These are phyloP conservation scores for Dusona sp. DNA, from an alignment of 2,888 invertebrate species.

Conservation along the genomic window DNA sequence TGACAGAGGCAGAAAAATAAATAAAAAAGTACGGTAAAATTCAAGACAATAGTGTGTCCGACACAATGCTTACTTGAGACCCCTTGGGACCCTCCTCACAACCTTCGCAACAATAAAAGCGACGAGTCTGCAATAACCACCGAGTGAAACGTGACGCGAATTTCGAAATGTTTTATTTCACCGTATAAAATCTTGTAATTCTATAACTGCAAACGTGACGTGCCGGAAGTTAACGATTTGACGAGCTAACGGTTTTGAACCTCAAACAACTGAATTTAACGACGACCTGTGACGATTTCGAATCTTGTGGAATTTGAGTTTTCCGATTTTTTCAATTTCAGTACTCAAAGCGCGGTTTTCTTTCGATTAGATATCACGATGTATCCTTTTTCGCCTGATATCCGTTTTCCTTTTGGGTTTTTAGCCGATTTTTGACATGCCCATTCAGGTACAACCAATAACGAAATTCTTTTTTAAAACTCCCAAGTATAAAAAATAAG, in stretches of 20 bases:
- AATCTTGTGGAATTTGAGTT: neutral
- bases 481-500: too few relatives aligned
- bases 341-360: too few relatives aligned
- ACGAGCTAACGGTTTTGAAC: neutral
- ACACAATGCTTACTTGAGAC: constrained; percentile 47
- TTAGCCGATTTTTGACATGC: too few relatives aligned
- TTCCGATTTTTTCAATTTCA: neutral
- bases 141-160: constrained; percentile 59
- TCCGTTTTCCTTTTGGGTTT: too few relatives aligned
- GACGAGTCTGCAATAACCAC: constrained; percentile 33
- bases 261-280: neutral
- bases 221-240: constrained; percentile 28
- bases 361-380: neutral
- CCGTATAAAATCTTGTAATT: constrained; percentile 43
- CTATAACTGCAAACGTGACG: constrained; percentile 42
- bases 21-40: constrained; percentile 20
- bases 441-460: too few relatives aligned
- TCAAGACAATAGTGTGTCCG: constrained; percentile 50
- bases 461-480: too few relatives aligned
- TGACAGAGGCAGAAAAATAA: constrained; percentile 9
- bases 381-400: neutral
- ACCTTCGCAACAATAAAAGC: constrained; percentile 29
- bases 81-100: constrained; percentile 31
- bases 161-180: neutral
- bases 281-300: neutral